Evolutionary conservation across 1,140 invertebrate species (phyloP).

Genomic region (Musca vetustissima): DNA sequence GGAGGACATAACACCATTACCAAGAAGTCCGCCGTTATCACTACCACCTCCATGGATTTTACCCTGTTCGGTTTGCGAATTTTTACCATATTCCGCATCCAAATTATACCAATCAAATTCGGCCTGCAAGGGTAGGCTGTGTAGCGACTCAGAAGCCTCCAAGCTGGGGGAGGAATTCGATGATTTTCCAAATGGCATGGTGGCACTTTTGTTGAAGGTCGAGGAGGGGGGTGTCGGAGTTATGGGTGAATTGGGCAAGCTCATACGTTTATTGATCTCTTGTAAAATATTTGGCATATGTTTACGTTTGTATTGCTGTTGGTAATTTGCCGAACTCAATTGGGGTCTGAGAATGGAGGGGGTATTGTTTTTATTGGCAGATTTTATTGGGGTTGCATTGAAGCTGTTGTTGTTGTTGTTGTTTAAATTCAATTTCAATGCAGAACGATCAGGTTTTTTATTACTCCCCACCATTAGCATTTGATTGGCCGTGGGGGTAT

Average conservation of each 20-base stretch:
- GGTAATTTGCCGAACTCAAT: conserved; percentile 3
- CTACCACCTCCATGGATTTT: background rate
- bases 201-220: conserved; percentile 19
- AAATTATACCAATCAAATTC: conserved; percentile 56
- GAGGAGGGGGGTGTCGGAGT: conserved; percentile 32
- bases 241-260: conserved; percentile 36
- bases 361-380: conserved; percentile 25
- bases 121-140: conserved; percentile 43
- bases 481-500: background rate
- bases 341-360: conserved; percentile 5
- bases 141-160: conserved; percentile 24
- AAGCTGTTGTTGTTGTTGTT: conserved; percentile 13
- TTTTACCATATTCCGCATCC: conserved; percentile 51
- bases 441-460: conserved; percentile 1
- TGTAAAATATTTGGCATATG: conserved; percentile 47
- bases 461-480: background rate
- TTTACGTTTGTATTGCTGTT: conserved; percentile 39
- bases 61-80: conserved; percentile 25
- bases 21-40: conserved; percentile 7
- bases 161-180: background rate
- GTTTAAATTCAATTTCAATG: conserved; percentile 2
- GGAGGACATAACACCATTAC: conserved; percentile 29
- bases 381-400: background rate
- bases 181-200: background rate
- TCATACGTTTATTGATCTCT: conserved; percentile 47